These are phyloP conservation scores for Euphydryas editha DNA, from an alignment of 2,888 invertebrate genomes.

Conservation along the genomic window DNA sequence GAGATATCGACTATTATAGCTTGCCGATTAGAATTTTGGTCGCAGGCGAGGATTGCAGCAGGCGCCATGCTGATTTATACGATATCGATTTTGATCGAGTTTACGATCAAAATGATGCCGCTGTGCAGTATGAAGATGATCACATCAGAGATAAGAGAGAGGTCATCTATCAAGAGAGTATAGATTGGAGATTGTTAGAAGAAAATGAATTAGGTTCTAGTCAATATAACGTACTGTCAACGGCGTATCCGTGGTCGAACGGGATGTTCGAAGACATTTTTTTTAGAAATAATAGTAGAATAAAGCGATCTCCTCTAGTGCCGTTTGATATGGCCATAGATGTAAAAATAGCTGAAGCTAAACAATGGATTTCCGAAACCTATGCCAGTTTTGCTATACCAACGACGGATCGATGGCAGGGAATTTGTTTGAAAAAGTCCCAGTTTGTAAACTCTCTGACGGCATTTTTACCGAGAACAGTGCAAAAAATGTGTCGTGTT, in stretches of 20 bases:
- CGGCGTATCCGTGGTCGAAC: slow-evolving; percentile 81
- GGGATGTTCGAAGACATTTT: slow-evolving; percentile 79
- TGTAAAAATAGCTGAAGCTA: slow-evolving; percentile 88
- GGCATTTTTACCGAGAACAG: slow-evolving; percentile 89
- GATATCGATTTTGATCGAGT: slow-evolving; percentile 84
- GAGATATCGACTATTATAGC: slow-evolving; percentile 93
- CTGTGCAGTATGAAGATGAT: slow-evolving; percentile 74
- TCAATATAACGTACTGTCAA: slow-evolving; percentile 76
- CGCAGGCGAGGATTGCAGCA: slow-evolving; percentile 87
- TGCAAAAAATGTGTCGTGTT: slow-evolving; percentile 89
- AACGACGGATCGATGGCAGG: slow-evolving; percentile 90
- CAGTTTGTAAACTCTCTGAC: slow-evolving; percentile 91
- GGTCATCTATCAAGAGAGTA: slow-evolving; percentile 59
- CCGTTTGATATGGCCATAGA: slow-evolving; percentile 85
- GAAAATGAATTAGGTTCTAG: slow-evolving; percentile 74
- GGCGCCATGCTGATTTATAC: slow-evolving; percentile 84
- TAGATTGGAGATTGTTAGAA: slow-evolving; percentile 79
- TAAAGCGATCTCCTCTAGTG: slow-evolving; percentile 74
- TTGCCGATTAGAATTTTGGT: slow-evolving; percentile 90
- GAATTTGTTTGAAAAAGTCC: slow-evolving; percentile 90
- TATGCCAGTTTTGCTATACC: slow-evolving; percentile 95
- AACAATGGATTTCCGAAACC: slow-evolving; percentile 93
- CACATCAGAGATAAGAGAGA: slow-evolving; percentile 71
- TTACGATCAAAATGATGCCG: slow-evolving; percentile 79
- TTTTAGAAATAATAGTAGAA: slow-evolving; percentile 79